phyloP scores from a whole-genome alignment of 2,797 vertebrate genomes.

The Orientallactaga sibirica region DNA sequence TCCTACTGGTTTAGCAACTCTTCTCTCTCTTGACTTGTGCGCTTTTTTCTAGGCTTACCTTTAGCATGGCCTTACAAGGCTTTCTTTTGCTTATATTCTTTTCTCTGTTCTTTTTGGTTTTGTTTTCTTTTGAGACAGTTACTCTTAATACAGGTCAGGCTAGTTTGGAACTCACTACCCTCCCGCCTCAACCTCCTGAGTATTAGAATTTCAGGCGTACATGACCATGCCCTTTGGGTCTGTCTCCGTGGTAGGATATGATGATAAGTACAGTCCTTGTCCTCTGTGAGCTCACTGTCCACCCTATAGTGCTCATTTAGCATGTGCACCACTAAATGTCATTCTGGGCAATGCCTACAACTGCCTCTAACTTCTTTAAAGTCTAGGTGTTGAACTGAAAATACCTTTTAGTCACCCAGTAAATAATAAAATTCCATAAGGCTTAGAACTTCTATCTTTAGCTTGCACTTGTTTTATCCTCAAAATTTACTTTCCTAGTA shows the following conservation, averaged over 20 bases:
- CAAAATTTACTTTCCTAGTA: constrained; percentile 22
- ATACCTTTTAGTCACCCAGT: neutral
- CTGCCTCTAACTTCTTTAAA: neutral
- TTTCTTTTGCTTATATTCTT: constrained; percentile 45
- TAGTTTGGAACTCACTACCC: neutral
- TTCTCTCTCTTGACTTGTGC: neutral
- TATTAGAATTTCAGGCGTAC: neutral
- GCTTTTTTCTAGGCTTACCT: neutral
- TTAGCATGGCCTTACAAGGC: neutral
- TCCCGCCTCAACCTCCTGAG: neutral
- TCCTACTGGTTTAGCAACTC: neutral
- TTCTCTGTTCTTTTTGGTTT: neutral
- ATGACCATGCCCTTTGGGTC: neutral
- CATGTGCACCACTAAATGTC: neutral
- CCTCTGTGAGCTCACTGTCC: neutral
- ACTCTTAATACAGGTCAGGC: neutral
- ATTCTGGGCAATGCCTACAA: neutral
- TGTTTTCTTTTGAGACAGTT: neutral
- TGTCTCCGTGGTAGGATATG: neutral
- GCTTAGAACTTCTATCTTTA: neutral
- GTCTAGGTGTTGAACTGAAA: constrained; percentile 25
- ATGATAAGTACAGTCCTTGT: neutral
- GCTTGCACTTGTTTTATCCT: constrained; percentile 48
- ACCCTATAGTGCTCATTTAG: neutral
- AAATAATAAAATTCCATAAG: constrained; percentile 23